phyloP scores from a whole-genome alignment of 2,888 invertebrate genomes.

The Stenurella melanura region DNA sequence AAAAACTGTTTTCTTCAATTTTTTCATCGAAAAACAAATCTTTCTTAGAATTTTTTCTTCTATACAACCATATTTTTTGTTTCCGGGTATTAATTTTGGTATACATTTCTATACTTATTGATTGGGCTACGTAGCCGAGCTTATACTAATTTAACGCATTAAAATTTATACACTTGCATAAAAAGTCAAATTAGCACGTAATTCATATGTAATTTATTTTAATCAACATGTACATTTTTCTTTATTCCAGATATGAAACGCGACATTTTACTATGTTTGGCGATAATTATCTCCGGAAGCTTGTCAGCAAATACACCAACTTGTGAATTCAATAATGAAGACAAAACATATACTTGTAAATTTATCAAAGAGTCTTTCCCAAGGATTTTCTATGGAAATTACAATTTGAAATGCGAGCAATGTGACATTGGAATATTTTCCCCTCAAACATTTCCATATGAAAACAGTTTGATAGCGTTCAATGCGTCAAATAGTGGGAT shows the following conservation, averaged over 20 bases:
- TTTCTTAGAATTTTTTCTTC: too few species aligned
- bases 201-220: too few species aligned
- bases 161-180: too few species aligned
- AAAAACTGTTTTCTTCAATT: too few species aligned
- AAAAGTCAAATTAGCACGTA: too few species aligned
- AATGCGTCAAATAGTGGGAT: conserved; percentile 65
- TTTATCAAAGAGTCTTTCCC: conserved; percentile 64
- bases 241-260: conserved; percentile 31
- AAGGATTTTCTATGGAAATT: conserved; percentile 64
- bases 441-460: conserved; percentile 63
- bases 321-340: conserved; percentile 61
- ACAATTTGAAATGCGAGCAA: conserved; percentile 63
- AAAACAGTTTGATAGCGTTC: conserved; percentile 63
- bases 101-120: too few species aligned
- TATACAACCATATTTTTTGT: too few species aligned
- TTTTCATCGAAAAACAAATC: too few species aligned
- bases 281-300: background rate
- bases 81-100: too few species aligned
- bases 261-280: background rate
- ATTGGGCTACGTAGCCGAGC: too few species aligned
- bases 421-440: conserved; percentile 65
- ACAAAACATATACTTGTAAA: conserved; percentile 62
- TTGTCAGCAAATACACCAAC: conserved; percentile 9
- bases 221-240: background rate
- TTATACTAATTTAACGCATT: too few species aligned